Conservation (phyloP, 2,888 invertebrate genomes). For the Caenorhabditis sp. region DNA sequence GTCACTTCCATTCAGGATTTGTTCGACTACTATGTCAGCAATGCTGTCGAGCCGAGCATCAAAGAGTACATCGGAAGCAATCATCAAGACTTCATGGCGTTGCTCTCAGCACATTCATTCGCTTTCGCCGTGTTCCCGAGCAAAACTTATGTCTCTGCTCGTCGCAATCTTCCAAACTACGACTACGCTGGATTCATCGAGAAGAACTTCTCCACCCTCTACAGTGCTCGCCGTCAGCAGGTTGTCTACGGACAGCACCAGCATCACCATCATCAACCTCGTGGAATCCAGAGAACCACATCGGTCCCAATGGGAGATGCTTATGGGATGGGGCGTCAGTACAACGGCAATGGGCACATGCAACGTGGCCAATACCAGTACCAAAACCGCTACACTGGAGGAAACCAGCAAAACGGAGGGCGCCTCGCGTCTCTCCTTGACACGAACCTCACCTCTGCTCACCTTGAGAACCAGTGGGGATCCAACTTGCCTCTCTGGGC, state of each 20-base stretch:
- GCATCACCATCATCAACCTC: slow-evolving; percentile 9
- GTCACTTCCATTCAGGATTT: slow-evolving; percentile 80
- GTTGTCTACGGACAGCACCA: background rate
- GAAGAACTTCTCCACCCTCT: slow-evolving; percentile 53
- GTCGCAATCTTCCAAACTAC: slow-evolving; percentile 81
- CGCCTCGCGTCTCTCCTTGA: background rate
- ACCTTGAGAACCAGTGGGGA: background rate
- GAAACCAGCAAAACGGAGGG: background rate
- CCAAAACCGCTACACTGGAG: background rate
- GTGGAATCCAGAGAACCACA: background rate
- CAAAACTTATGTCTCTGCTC: slow-evolving; percentile 81
- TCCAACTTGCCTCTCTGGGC: background rate
- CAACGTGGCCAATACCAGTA: background rate
- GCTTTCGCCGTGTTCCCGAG: slow-evolving; percentile 82
- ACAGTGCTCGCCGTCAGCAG: too few relatives aligned
- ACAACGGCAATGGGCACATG: background rate
- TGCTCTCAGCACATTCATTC: slow-evolving; percentile 79
- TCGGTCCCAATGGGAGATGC: slow-evolving; percentile 16
- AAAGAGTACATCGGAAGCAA: slow-evolving; percentile 77
- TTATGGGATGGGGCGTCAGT: slow-evolving; percentile 1
- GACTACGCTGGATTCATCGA: slow-evolving; percentile 80
- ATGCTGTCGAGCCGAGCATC: slow-evolving; percentile 76
- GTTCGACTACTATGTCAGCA: slow-evolving; percentile 77
- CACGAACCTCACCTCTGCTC: background rate
- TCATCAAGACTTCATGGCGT: slow-evolving; percentile 75